Conservation (phyloP, 2,888 invertebrate species). For the Rhyacophila evoluta region DNA sequence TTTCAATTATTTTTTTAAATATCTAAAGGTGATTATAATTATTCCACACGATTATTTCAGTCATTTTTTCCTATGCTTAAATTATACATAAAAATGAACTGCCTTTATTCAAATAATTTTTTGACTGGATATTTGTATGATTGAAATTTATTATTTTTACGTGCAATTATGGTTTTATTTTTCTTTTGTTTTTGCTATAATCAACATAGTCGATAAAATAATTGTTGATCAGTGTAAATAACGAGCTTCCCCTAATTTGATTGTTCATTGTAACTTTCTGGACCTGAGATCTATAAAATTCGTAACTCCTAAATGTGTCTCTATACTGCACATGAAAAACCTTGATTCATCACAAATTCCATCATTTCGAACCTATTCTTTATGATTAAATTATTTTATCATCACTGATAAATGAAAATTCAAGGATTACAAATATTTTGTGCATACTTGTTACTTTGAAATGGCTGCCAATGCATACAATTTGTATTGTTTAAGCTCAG, state of each 20-base stretch:
- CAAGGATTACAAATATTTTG: too few species aligned
- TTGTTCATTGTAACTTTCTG: neutral
- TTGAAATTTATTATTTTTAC: neutral
- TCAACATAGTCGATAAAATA: neutral
- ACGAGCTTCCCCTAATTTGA: neutral
- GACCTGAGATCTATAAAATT: too few species aligned
- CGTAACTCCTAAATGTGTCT: too few species aligned
- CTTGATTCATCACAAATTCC: too few species aligned
- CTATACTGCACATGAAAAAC: too few species aligned
- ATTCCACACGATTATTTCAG: neutral
- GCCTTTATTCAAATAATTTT: neutral
- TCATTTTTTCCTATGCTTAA: constrained; percentile 22
- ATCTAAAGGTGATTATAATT: neutral
- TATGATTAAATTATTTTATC: too few species aligned
- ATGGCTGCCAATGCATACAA: too few species aligned
- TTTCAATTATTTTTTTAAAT: neutral
- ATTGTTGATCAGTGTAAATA: neutral
- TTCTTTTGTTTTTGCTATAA: neutral
- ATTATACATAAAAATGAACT: neutral
- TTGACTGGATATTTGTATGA: neutral
- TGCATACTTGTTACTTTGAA: too few species aligned
- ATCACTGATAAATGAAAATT: too few species aligned
- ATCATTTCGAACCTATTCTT: too few species aligned
- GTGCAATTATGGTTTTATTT: constrained; percentile 5
- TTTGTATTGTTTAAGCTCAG: too few species aligned